These are phyloP conservation scores for Mus spretus DNA, from an alignment of 2,797 vertebrate genomes.

Conservation along the genomic window DNA sequence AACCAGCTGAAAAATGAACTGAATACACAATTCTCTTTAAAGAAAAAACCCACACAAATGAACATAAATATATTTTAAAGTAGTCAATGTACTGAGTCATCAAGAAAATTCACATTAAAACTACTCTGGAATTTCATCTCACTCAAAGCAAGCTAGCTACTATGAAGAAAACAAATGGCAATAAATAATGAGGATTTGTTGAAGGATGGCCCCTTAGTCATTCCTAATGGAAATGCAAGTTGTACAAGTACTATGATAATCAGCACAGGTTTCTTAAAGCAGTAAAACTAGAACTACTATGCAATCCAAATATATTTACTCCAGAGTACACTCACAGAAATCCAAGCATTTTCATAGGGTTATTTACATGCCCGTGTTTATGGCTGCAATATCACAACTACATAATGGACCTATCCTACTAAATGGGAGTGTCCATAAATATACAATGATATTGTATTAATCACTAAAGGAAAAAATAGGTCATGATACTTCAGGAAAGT, in stretches of 20 bases:
- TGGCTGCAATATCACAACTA: not conserved
- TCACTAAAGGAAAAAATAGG: not conserved
- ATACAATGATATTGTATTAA: not conserved
- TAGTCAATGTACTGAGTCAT: not conserved
- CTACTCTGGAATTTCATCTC: not conserved
- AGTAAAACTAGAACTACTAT: not conserved
- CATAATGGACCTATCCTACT: not conserved
- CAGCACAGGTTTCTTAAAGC: not conserved
- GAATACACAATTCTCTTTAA: not conserved
- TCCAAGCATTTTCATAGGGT: not conserved
- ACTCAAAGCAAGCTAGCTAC: not conserved
- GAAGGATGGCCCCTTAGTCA: not conserved
- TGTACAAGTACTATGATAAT: not conserved
- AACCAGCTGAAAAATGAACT: not conserved
- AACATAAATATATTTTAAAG: not conserved
- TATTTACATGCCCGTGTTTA: not conserved
- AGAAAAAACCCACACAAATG: not conserved
- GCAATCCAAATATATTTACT: not conserved
- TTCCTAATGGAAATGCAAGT: not conserved
- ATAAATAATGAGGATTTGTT: not conserved
- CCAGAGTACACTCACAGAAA: not conserved
- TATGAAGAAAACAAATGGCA: not conserved
- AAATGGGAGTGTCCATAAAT: not conserved
- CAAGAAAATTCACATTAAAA: not conserved
- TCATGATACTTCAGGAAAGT: not conserved